phyloP scores from a whole-genome alignment of 2,888 invertebrate species.

The Drosophila kokeensis region DNA sequence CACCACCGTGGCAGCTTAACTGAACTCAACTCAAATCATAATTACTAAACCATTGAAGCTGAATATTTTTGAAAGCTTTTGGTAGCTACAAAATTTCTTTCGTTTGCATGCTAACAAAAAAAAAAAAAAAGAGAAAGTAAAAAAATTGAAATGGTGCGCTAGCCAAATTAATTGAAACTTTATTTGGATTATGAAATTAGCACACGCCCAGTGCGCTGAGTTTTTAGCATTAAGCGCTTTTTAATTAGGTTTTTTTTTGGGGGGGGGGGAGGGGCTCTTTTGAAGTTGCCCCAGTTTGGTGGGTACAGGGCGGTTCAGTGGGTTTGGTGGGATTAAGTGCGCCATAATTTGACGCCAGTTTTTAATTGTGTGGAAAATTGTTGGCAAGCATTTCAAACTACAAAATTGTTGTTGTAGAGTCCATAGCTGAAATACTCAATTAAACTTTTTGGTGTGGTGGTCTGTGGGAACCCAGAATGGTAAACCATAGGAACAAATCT shows the following conservation, averaged over 20 bases:
- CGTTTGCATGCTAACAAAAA: slow-evolving; percentile 24
- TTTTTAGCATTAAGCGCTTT: slow-evolving; percentile 70
- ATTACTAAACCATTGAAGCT: slow-evolving; percentile 60
- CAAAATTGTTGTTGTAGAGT: slow-evolving; percentile 36
- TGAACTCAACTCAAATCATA: slow-evolving; percentile 44
- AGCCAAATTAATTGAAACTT: slow-evolving; percentile 78
- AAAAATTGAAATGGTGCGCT: slow-evolving; percentile 49
- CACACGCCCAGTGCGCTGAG: slow-evolving; percentile 63
- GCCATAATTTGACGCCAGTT: slow-evolving; percentile 68
- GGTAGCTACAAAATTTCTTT: slow-evolving; percentile 51
- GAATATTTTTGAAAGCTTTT: slow-evolving; percentile 47
- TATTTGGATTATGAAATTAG: slow-evolving; percentile 81
- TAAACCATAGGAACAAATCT: slow-evolving; percentile 5
- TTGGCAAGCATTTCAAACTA: slow-evolving; percentile 50
- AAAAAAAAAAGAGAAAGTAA: slow-evolving; percentile 9
- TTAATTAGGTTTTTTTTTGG: slow-evolving; percentile 68
- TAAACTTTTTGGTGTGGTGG: slow-evolving; percentile 42
- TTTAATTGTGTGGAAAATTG: slow-evolving; percentile 72
- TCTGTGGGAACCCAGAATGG: slow-evolving; percentile 4
- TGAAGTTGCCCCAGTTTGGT: slow-evolving; percentile 39
- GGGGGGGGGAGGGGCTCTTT: slow-evolving; percentile 21
- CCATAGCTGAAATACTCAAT: slow-evolving; percentile 58
- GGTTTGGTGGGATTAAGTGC: slow-evolving; percentile 43
- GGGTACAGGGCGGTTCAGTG: background rate
- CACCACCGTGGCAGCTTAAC: slow-evolving; percentile 4